Percentiles rank a stretch among this genome's conserved stretches.
These are phyloP conservation scores for Pterocles burchelli DNA, from an alignment of 2,113 vertebrate species.

Conservation along the genomic window DNA sequence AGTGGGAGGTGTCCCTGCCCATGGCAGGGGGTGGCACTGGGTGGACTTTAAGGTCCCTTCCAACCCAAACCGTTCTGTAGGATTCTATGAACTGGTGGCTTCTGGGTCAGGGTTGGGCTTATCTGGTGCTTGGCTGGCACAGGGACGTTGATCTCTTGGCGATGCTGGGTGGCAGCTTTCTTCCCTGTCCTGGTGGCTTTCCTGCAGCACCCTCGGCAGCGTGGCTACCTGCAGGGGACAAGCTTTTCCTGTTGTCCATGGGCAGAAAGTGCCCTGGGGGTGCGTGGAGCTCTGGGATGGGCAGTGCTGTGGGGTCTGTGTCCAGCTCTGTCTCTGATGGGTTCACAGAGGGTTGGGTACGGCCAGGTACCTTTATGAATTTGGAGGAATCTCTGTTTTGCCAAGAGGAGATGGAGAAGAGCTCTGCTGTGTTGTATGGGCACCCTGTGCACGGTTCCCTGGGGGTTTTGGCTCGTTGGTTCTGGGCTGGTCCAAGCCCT, in stretches of 20 bases:
- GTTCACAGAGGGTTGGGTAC: neutral
- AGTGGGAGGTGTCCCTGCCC: too few species aligned
- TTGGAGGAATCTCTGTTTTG: neutral
- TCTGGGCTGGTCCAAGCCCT: neutral
- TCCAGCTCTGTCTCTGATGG: neutral
- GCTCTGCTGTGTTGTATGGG: neutral
- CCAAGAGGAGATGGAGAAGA: neutral
- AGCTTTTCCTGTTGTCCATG: neutral
- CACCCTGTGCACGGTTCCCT: too few species aligned
- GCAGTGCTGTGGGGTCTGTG: neutral
- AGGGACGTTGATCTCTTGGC: fast-evolving
- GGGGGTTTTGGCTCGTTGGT: neutral
- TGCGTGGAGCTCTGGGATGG: neutral
- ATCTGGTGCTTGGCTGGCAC: fast-evolving
- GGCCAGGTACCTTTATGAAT: too few species aligned
- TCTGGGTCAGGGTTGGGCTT: neutral
- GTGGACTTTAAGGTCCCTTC: too few species aligned
- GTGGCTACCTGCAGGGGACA: neutral
- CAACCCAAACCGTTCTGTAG: too few species aligned
- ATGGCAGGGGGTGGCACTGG: too few species aligned
- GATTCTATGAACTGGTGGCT: neutral
- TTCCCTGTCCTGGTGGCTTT: neutral
- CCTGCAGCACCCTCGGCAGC: neutral
- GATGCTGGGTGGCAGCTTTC: neutral
- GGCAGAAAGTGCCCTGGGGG: neutral